A percentile compares a stretch with the other conserved stretches of the same genome.
These are phyloP conservation scores for Pristionchus mayeri DNA, from an alignment of 2,888 invertebrate genomes.

Conservation along the genomic window DNA sequence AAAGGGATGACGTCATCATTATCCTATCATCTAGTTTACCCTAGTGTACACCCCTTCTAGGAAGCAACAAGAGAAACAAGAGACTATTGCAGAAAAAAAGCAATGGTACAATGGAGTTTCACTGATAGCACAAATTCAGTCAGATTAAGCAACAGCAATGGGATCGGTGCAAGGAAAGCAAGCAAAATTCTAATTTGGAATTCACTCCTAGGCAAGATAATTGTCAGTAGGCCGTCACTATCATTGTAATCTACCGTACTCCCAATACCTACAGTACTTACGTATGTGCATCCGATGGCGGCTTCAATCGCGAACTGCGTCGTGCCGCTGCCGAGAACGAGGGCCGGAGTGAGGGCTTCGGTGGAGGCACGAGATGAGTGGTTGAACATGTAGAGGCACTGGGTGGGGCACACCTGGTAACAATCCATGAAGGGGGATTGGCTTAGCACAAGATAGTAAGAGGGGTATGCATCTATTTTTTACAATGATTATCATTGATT, in stretches of 20 bases:
- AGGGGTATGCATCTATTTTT: neutral
- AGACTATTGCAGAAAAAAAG: neutral
- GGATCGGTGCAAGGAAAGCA: neutral
- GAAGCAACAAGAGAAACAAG: too few relatives aligned
- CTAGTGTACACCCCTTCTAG: too few relatives aligned
- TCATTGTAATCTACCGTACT: neutral
- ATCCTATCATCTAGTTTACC: too few relatives aligned
- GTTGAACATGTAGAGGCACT: slow-evolving; percentile 45
- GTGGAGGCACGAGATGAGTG: slow-evolving; percentile 18
- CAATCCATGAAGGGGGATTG: too few relatives aligned
- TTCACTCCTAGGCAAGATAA: too few relatives aligned
- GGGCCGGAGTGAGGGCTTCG: slow-evolving; percentile 29
- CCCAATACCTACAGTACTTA: neutral
- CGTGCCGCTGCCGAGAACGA: slow-evolving; percentile 7
- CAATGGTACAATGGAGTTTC: neutral
- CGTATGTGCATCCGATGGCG: slow-evolving; percentile 25
- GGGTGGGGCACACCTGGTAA: slow-evolving; percentile 13
- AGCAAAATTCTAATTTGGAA: too few relatives aligned
- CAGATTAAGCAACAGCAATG: neutral
- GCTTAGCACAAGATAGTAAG: too few relatives aligned
- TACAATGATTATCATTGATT: neutral
- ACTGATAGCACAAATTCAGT: neutral
- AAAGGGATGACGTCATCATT: neutral
- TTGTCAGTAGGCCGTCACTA: too few relatives aligned
- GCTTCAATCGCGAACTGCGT: slow-evolving; percentile 38